phyloP scores from a whole-genome alignment of 2,113 vertebrate genomes.

The Calidris pygmaea region DNA sequence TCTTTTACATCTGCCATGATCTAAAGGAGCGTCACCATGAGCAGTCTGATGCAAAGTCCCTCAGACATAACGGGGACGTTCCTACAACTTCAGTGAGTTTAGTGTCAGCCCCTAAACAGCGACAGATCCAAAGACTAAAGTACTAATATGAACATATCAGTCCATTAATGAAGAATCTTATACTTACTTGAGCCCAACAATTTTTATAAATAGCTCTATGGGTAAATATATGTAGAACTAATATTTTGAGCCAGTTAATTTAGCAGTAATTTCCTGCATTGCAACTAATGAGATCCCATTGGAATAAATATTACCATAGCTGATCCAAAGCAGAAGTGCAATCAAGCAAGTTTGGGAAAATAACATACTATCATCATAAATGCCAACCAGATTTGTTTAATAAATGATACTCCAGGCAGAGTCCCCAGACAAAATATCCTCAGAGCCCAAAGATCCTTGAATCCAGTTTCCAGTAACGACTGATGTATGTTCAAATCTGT shows the following conservation, averaged over 20 bases:
- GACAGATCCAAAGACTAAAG: not conserved
- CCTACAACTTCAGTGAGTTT: not conserved
- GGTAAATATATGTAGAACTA: not conserved
- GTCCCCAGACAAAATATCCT: not conserved
- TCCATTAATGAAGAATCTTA: not conserved
- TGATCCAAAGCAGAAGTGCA: not conserved
- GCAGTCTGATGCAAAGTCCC: not conserved
- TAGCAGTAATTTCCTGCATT: slow-evolving; percentile 16
- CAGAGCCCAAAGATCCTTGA: not conserved
- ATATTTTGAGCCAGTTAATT: not conserved
- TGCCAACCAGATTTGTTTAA: not conserved
- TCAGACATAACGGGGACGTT: not conserved
- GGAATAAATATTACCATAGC: slow-evolving; percentile 2
- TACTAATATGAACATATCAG: not conserved
- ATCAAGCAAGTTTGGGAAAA: not conserved
- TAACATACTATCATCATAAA: not conserved
- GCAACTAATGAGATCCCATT: slow-evolving; percentile 16
- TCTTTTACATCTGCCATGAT: not conserved
- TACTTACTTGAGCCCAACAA: not conserved
- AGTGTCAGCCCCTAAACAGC: not conserved
- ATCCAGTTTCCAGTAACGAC: not conserved
- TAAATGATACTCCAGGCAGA: not conserved
- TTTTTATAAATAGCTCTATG: not conserved
- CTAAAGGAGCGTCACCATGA: not conserved
- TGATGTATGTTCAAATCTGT: not conserved